Evolutionary conservation across 2,113 vertebrate species (phyloP), one percentile per base, ranked within the genome.

Genomic region (Brienomyrus brachyistius): DNA sequence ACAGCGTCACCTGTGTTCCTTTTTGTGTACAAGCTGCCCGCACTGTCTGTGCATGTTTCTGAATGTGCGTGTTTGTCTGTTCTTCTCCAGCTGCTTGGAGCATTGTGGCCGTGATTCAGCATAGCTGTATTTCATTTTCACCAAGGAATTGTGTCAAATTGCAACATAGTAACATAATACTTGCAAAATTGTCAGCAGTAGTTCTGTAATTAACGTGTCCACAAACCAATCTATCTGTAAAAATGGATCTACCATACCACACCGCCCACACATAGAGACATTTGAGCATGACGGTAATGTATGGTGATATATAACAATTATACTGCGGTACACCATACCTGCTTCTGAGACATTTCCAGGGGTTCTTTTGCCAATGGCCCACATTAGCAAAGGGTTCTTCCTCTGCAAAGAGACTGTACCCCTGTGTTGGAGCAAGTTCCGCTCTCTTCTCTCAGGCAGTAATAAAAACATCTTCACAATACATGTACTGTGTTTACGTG

Each of bases 291-390:
- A 59, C 9, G 5, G 86, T 47, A 88, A 54, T 59, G 86, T 88
- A 62, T 87, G 86, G 52, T 52, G 35, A 56, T 87, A 66, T 66
- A 87, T 54, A 87, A 52, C 54, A 35, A 45, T 87, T 59, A 56
- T 56, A 56, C 52, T 35, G 27, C 51, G 52, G n/a, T 62, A 21
- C 52, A 87, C 35, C 35, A 45, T 56, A 87, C 52, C 31, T 56
- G 51, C 51, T n/a, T 27, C n/a, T 86, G 84, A 51, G 50, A 52
- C 47, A 31, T 51, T 27, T 47, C 62, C 27, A 4, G 62, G 10
- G 27, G n/a, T 11, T 19, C 74, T 43, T 77, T 40, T 80, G 74
- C 35, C 74, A 80, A 40, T 19, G 74, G 74, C 74, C 40, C 27
- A 23, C 17, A 23, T 66, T 88, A 45, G 21, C 87, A 47, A 59